These are phyloP conservation scores for Sardina pilchardus DNA, from an alignment of 2,113 vertebrate species.

Conservation along the genomic window DNA sequence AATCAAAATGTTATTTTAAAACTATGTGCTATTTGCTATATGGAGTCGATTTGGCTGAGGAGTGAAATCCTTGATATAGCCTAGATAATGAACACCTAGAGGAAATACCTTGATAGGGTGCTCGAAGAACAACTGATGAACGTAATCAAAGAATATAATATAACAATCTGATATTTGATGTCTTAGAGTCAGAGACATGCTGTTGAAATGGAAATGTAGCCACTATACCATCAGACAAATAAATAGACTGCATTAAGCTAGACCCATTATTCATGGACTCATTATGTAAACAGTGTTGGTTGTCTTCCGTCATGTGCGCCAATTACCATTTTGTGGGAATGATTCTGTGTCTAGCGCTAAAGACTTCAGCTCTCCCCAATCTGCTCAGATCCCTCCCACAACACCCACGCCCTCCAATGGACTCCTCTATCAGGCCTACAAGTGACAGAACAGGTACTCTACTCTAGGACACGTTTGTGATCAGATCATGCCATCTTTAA, in stretches of 20 bases:
- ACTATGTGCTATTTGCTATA: background rate
- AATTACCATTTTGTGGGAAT: constrained; percentile 5
- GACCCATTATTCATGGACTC: background rate
- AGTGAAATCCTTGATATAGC: background rate
- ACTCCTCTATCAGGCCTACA: background rate
- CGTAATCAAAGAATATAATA: background rate
- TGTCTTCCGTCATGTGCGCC: constrained; percentile 6
- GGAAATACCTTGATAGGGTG: background rate
- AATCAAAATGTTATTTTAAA: background rate
- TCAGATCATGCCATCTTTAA: background rate
- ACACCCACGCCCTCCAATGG: background rate
- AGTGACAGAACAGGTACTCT: too few relatives aligned
- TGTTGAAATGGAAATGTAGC: background rate
- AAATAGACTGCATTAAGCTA: background rate
- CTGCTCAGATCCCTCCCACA: background rate
- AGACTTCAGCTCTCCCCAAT: background rate
- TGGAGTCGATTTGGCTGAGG: background rate
- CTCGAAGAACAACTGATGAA: background rate
- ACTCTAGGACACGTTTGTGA: background rate
- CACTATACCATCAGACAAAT: background rate
- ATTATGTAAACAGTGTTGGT: constrained; percentile 5
- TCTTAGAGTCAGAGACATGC: background rate
- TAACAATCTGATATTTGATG: background rate
- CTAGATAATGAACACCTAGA: background rate
- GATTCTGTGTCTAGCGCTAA: background rate